Evolutionary conservation across 2,113 vertebrate species (phyloP), one percentile per base, ranked within the genome.

Genomic region (Ailurus styani): DNA sequence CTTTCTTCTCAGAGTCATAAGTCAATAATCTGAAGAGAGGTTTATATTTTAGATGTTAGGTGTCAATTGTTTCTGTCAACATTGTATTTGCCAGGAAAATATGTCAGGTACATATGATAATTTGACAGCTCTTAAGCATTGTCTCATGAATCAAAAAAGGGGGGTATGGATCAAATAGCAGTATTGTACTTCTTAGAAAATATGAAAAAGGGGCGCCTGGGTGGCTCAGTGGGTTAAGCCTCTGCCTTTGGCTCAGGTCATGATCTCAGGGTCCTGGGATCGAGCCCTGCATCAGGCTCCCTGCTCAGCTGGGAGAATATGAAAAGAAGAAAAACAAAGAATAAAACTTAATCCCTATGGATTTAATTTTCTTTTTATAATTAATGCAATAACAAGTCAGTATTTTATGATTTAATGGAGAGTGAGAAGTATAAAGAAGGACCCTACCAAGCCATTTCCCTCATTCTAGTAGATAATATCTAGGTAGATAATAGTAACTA

Each of bases 41-140:
- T 68, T 91, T 95, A 90, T 90, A 85, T 93, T 97, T 95, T 20
- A 96, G 91, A 96, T 96, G 34, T 77, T 94, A 70, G 27, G 20
- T 73, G 94, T 88, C 77, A 95, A 90, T 93, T 97, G 90, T 78
- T 97, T 96, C 78, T 96, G 93, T 85, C 89, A 97, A 96, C 95
- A 93, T 91, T 90, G 52, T 77, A 97, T 96, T 95, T 97, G 73
- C 87, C 45, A 94, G 70, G 90, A 97, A 97, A 91, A 96, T 96
- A 84, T 91, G 87, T 96, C 97, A 98, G 73, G 77, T 93, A 94
- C 54, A 45, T 98, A 97, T 94, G 97, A 88, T 97, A 98, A 97
- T 95, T 77, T 93, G 96, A 87, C 92, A 96, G 23, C 17, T 79
- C 37, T 60, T 77, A 75, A 97, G 54, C 87, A 91, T 90, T 83